Base-by-base conservation (phyloP, 1,140 invertebrate genomes). In the Drosophila teissieri region DNA sequence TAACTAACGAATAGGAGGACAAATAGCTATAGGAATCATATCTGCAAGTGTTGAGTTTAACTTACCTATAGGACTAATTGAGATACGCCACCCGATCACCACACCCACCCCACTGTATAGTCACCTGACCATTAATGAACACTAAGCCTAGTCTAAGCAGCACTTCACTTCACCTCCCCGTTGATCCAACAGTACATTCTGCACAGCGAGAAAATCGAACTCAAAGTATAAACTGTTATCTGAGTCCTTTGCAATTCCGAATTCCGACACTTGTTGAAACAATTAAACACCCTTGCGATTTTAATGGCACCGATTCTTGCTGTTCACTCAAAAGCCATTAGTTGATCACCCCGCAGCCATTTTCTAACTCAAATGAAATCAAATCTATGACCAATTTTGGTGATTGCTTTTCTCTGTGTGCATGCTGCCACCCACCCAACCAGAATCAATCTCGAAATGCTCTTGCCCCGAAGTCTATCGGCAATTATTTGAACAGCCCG, bases 401-500 rank as follows among this genome's bases (percentile, higher is more conserved):
- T 6, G 8, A 19, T 8, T 34, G 42, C 34, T 62, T 31, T 34
- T 49, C 36, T 64, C 63, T 49, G 44, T 34, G 60, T 15, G 17
- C 44, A 14, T 34, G 65, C 24, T 19, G 4, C 22, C 12, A 6
- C 34, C 11, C 34, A 34, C 3, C 62, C 31, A 62, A 64, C 40
- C 68, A 72, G 52, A 72, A 42, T 70, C 52, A 72, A 70, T 70
- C 68, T 36, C 51, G 65, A 70, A 57, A 49, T 57, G 68, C 65
- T 57, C 68, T 72, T 77, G 64, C 69, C 58, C 78, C 75, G 56
- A 67, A 70, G 78, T 64, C 51, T 54, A 78, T 67, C 64, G 73
- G 61, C 67, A 67, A 73, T 81, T 81, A 81, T 81, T 88, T 70
- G 46, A 57, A 78, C 79, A 81, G 60, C 53, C 46, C 45, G 56